These are phyloP conservation scores for Branchinecta lynchi DNA, from an alignment of 1,140 invertebrate genomes.

Conservation along the genomic window DNA sequence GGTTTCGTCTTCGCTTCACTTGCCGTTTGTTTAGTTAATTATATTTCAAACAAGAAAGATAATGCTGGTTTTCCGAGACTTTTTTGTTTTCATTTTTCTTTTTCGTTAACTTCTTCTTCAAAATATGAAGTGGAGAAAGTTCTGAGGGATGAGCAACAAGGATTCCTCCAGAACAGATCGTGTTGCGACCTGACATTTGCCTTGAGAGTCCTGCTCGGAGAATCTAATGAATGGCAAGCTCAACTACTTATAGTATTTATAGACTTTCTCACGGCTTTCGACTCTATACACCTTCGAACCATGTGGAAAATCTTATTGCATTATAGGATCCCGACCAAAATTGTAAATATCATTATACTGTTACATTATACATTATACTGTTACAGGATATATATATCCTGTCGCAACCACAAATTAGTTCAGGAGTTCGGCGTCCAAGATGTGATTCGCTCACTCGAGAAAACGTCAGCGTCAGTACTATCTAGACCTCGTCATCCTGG, in stretches of 20 bases:
- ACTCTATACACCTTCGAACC: background rate
- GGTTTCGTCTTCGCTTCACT: too few species aligned
- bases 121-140: background rate
- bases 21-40: too few species aligned
- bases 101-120: too few species aligned
- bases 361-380: background rate
- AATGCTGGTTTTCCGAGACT: too few species aligned
- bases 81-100: too few species aligned
- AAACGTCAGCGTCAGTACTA: too few species aligned
- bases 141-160: conserved; percentile 5
- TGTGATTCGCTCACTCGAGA: too few species aligned
- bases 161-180: conserved; percentile 5
- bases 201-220: conserved; percentile 8
- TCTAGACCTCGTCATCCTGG: too few species aligned
- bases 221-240: conserved; percentile 6
- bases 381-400: background rate
- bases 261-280: background rate
- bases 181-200: conserved; percentile 4
- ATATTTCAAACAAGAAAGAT: too few species aligned
- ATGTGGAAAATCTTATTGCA: conserved; percentile 6
- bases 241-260: conserved; percentile 10
- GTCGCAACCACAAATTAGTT: too few species aligned
- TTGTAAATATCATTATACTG: background rate
- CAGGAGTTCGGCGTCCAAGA: too few species aligned
- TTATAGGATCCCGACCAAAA: conserved; percentile 9